Base-by-base conservation (phyloP, 37 sponge, comb jelly and placozoan genomes). In the Beroe ovata region DNA sequence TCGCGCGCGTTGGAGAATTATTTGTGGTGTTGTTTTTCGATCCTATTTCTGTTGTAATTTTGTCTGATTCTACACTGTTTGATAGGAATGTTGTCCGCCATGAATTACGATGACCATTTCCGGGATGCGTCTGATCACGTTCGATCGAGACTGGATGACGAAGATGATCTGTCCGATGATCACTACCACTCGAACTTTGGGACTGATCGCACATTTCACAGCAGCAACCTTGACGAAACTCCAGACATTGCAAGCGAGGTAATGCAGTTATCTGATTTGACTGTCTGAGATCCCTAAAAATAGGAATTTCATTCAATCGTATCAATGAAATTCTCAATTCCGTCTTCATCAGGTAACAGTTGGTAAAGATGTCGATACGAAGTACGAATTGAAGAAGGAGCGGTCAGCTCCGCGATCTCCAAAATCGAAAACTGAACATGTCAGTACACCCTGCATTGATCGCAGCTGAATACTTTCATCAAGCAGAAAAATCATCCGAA, bases 331-430 rank as follows among this genome's bases (percentile, higher is more conserved):
- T n/a, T n/a, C n/a, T n/a, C n/a, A n/a, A n/a, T n/a, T n/a, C n/a
- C n/a, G n/a, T n/a, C n/a, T n/a, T n/a, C n/a, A n/a, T n/a, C 54
- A 77, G 84, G 84, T 77, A 3, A 77, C 84, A n/a, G 84, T 77
- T 26, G 84, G 84, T 0, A 77, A 77, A 25, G 84, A 77, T 20
- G 20, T 69, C 11, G 47, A 77, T 26, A 62, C 8, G 19, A 77
- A 77, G 28, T 77, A 77, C 28, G 84, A 77, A 1, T 1, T 77
- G 20, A 77, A 77, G 23, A 77, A 77, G 54, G 42, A 42, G 1
- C 42, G 54, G 4, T 6, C 37, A 20, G 26, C 84, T n/a, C 63
- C 23, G 20, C 39, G 84, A 20, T 77, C 84, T 4, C 84, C 84
- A 1, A 77, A 77, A 77, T 42, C 42, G 39, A 77, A 66, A 32